Percentiles rank a stretch among this genome's conserved stretches.
These are phyloP conservation scores for Lymantria monacha DNA, from an alignment of 2,888 invertebrate species.

Conservation along the genomic window DNA sequence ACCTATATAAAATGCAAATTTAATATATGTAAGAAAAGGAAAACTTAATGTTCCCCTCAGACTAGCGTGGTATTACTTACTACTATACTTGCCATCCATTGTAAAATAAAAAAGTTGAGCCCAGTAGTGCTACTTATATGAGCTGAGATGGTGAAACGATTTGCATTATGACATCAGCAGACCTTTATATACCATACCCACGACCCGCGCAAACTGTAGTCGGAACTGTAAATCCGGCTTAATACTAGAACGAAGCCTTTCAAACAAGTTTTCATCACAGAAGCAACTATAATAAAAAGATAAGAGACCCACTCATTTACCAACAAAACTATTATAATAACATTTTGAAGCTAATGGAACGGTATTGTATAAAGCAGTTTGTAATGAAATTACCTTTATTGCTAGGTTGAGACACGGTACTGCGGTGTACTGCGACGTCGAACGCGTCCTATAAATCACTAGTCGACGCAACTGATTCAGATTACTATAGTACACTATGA, in stretches of 20 bases:
- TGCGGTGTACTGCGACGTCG: slow-evolving; percentile 53
- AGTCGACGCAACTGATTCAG: slow-evolving; percentile 70
- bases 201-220: too few species aligned
- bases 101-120: too few species aligned
- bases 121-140: too few species aligned
- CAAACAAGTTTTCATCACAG: slow-evolving; percentile 3
- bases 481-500: slow-evolving; percentile 56
- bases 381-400: slow-evolving; percentile 69
- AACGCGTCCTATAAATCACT: slow-evolving; percentile 73
- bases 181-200: too few species aligned
- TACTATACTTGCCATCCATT: too few species aligned
- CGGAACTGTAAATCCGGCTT: too few species aligned
- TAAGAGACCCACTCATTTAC: slow-evolving; percentile 20
- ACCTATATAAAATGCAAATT: too few species aligned
- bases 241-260: not conserved
- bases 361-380: slow-evolving; percentile 37
- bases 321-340: slow-evolving; percentile 17
- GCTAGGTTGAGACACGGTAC: slow-evolving; percentile 56
- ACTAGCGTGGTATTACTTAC: too few species aligned
- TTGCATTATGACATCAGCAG: too few species aligned
- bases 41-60: too few species aligned
- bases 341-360: slow-evolving; percentile 25
- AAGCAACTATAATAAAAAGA: slow-evolving; percentile 10
- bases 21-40: too few species aligned
- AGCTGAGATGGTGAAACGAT: too few species aligned